Base-by-base conservation (phyloP, 2,888 invertebrate species). In the Aporophyla nigra region DNA sequence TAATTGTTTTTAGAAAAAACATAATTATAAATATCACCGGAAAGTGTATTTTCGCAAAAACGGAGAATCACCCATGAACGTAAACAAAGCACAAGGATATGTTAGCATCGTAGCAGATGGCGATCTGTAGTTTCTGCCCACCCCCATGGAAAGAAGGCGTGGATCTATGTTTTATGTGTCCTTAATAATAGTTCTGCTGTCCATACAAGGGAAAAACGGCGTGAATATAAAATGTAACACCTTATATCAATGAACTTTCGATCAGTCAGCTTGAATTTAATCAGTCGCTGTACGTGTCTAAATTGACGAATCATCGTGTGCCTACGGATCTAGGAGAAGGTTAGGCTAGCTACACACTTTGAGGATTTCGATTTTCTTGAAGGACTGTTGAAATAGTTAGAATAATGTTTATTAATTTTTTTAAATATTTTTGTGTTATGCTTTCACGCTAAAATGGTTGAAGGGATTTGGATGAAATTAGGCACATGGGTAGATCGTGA, bases 241-340 rank as follows among this genome's bases (percentile, higher is more conserved):
- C 43, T 33, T 33, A 49, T 66, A 40, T 62, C 51, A 59, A 81
- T 74, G 14, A 80, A 76, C 58, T 85, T 76, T 51, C 59, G 53
- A 75, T 75, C 62, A 53, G 53, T 80, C 69, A 81, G 53, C 24
- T 85, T 46, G 80, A 71, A 49, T 67, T 40, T 85, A 56, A 74
- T 61, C 51, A 69, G 51, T 27, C 46, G 33, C 33, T 4, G 14
- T 46, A 51, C 40, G 14, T 7, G 63, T 63, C 49, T 72, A 59
- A 66, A 69, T 74, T 77, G 71, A 76, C 54, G 74, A 74, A 71
- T 76, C 71, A 76, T 72, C 61, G 49, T 70, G 10, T 33, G 16
- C n/a, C 0, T 1, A 6, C 6, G 27, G 54, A 54, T 54, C 54
- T 46, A 62, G 24, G 14, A 43, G 49, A 12, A 62, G 1, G 51